Evolutionary conservation across 1,140 invertebrate species (phyloP).

Genomic region (Nautilus pompilius): DNA sequence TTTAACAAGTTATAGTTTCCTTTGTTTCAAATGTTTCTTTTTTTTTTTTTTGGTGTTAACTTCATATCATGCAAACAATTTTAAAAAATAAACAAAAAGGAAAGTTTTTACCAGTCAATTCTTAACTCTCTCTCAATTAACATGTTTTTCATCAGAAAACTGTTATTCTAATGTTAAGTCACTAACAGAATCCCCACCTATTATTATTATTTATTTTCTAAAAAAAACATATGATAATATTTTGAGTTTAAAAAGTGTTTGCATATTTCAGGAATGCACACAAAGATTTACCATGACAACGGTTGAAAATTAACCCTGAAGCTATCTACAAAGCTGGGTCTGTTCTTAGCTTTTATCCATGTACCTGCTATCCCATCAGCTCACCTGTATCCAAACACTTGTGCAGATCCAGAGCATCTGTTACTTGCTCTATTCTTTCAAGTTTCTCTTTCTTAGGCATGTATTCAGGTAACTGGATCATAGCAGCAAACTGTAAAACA

Average conservation of each 20-base stretch:
- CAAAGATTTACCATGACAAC: background rate
- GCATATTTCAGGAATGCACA: background rate
- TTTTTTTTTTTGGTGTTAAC: too few species aligned
- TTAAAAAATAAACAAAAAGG: too few species aligned
- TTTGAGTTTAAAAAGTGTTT: background rate
- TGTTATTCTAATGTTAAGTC: too few species aligned
- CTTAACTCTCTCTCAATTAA: too few species aligned
- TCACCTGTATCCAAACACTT: constrained; percentile 76
- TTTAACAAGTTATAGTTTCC: too few species aligned
- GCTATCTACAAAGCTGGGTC: background rate
- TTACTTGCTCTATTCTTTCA: constrained; percentile 76
- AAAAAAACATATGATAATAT: background rate
- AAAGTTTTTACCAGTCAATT: too few species aligned
- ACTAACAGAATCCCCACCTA: too few species aligned
- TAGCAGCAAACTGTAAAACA: constrained; percentile 65
- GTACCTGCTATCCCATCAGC: constrained; percentile 25
- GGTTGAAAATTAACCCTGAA: background rate
- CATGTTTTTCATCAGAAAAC: too few species aligned
- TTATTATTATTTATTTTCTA: background rate
- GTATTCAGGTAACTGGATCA: constrained; percentile 72
- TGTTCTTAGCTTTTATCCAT: background rate
- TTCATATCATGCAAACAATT: too few species aligned
- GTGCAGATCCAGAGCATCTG: constrained; percentile 72
- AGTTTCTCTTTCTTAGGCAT: constrained; percentile 72
- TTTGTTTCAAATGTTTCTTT: too few species aligned